Evolutionary conservation across 2,888 invertebrate species (phyloP).

Genomic region (Zaprionus bogoriensis): DNA sequence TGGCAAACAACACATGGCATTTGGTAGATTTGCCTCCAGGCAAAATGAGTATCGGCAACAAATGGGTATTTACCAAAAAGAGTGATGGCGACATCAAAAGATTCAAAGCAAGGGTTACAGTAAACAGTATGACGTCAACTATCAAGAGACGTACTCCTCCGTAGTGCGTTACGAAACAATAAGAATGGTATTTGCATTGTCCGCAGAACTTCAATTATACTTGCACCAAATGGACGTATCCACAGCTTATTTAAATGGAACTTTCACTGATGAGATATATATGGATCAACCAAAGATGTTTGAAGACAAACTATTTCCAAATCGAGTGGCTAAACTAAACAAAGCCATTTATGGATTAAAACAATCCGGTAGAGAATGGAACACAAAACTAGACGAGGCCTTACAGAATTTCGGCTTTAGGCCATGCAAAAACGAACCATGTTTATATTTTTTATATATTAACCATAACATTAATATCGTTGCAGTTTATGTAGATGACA

Average conservation of each 20-base stretch:
- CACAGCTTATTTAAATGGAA: not conserved
- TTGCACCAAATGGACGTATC: constrained; percentile 28
- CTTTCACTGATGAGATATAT: not conserved
- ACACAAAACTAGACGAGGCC: constrained; percentile 5
- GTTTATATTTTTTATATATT: constrained; percentile 23
- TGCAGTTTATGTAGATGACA: too few relatives aligned
- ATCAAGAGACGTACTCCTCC: too few relatives aligned
- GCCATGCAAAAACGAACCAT: constrained; percentile 34
- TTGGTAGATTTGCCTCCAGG: not conserved
- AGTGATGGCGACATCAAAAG: constrained; percentile 21
- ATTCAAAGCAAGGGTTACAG: constrained; percentile 30
- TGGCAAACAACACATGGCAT: not conserved
- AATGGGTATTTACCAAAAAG: constrained; percentile 3
- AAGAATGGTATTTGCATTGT: too few relatives aligned
- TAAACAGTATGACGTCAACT: constrained; percentile 34
- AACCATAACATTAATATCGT: constrained; percentile 2
- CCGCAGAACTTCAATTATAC: constrained; percentile 27
- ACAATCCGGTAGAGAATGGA: constrained; percentile 10
- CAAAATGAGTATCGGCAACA: constrained; percentile 8
- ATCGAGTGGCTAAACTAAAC: constrained; percentile 36
- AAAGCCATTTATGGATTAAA: constrained; percentile 25
- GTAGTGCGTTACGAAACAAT: too few relatives aligned
- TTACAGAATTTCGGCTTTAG: constrained; percentile 30
- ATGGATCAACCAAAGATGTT: too few relatives aligned
- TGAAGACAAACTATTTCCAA: constrained; percentile 24